Base-by-base conservation (phyloP, 2,888 invertebrate species). In the Leistus spinibarbis region DNA sequence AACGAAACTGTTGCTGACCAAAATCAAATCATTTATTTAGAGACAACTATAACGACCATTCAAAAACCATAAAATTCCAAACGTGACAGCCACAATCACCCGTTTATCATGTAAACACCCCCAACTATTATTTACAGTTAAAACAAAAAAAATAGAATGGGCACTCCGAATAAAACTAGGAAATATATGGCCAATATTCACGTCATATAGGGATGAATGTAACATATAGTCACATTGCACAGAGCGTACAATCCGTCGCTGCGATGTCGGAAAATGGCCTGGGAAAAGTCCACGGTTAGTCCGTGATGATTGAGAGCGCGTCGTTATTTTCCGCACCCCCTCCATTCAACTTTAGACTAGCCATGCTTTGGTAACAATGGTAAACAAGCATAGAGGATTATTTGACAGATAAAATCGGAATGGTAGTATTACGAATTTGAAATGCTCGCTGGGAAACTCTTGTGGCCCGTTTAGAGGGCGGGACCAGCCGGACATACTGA, bases 391-490 rank as follows among this genome's bases (percentile, higher is more conserved):
- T 40, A 7, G 24, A 23, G 64, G 64, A 64, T 64, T 64, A 64
- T 64, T 23, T 64, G 64, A 64, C 64, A 64, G 64, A 64, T 64
- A 27, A 64, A 64, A 64, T 23, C 64, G 23, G 64, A 64, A 64
- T 24, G 64, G 60, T 19, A 22, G 19, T 17, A 60, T 16, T 19
- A 10, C 60, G 60, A 7, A 22, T 60, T 60, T 20, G 7, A 22
- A 60, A 22, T 22, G 20, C 20, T 13, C 13, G 57, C 10, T 9
- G 13, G 16, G 57, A 13, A 19, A 57, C 9, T 40, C 40, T 5
- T 40, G 40, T 7, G 40, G 7, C 40, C 40, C 40, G 7, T 40
- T n/a, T 53, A 10, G 10, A 53, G 9, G 53, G 53, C 40, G 40
- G 40, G 40, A 40, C 13, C 13, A 13, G 13, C 40, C 40, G 40